Percentiles rank a stretch among this genome's conserved stretches.
These are phyloP conservation scores for Drosophila lacteicornis DNA, from an alignment of 1,140 invertebrate species.

Conservation along the genomic window DNA sequence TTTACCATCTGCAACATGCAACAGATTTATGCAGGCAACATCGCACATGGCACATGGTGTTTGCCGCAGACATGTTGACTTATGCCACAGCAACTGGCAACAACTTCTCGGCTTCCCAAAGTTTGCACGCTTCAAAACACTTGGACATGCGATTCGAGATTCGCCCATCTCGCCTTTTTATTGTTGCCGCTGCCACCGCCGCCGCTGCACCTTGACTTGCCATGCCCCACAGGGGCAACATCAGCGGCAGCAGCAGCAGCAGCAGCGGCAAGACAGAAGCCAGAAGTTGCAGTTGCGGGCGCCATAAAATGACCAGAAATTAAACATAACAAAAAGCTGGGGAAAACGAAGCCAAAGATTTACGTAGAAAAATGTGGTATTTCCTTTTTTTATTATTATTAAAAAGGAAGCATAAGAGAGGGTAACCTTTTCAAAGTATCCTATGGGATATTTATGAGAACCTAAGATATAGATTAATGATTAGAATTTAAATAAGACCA, in stretches of 20 bases:
- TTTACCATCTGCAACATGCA: constrained; percentile 51
- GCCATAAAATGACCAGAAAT: constrained; percentile 53
- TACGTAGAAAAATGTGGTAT: constrained; percentile 1
- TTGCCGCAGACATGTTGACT: constrained; percentile 67
- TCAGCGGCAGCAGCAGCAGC: too few species aligned
- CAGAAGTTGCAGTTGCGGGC: constrained; percentile 35
- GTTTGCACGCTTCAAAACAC: constrained; percentile 64
- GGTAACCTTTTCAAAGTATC: too few species aligned
- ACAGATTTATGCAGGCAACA: constrained; percentile 79
- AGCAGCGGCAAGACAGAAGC: not conserved
- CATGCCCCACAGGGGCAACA: constrained; percentile 14
- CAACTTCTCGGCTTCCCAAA: constrained; percentile 30
- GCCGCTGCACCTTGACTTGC: constrained; percentile 39
- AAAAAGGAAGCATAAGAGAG: not conserved
- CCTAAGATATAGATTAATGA: too few species aligned
- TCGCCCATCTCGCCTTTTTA: constrained; percentile 45
- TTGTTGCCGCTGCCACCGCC: constrained; percentile 44
- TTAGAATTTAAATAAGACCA: too few species aligned
- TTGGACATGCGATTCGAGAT: constrained; percentile 70
- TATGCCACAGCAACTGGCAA: constrained; percentile 50
- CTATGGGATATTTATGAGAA: too few species aligned
- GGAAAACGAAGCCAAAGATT: not conserved
- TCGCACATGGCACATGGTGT: constrained; percentile 64
- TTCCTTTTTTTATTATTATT: constrained; percentile 1
- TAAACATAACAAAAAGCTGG: constrained; percentile 10